phyloP scores from a whole-genome alignment of 2,888 invertebrate genomes.

The Exocentrus adspersus region DNA sequence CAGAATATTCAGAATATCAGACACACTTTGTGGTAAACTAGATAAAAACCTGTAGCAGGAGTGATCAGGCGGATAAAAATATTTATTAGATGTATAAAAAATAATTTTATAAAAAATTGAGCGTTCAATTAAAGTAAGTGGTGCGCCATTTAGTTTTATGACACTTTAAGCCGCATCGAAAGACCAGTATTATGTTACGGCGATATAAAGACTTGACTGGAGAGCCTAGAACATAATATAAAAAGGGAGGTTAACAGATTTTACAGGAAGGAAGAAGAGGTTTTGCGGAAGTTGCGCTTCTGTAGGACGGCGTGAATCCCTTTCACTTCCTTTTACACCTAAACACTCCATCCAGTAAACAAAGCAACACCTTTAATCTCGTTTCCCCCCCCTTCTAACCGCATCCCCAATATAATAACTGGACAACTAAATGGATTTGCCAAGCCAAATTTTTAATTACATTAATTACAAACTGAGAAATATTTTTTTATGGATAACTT shows the following conservation, averaged over 20 bases:
- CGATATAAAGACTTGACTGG: neutral
- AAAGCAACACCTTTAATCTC: constrained; percentile 32
- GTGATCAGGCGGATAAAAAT: no score
- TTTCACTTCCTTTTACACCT: constrained; percentile 36
- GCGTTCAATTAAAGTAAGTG: no score
- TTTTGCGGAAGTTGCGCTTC: constrained; percentile 34
- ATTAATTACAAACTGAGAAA: no score
- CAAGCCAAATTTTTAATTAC: neutral
- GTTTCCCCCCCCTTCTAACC: constrained; percentile 32
- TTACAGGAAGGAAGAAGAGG: constrained; percentile 36
- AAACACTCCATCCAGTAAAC: constrained; percentile 34
- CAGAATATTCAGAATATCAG: no score
- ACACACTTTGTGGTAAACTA: no score
- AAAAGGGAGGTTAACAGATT: constrained; percentile 33
- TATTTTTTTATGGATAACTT: no score
- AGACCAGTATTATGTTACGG: neutral
- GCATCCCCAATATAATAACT: constrained; percentile 29
- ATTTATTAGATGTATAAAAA: no score
- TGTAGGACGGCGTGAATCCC: constrained; percentile 30
- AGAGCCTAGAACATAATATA: constrained; percentile 12
- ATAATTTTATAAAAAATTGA: no score
- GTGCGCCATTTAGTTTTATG: neutral
- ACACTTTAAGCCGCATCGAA: neutral
- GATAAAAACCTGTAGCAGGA: no score
- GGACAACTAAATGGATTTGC: no score